These are phyloP conservation scores for Automeris io DNA, from an alignment of 2,888 invertebrate genomes.

Conservation along the genomic window DNA sequence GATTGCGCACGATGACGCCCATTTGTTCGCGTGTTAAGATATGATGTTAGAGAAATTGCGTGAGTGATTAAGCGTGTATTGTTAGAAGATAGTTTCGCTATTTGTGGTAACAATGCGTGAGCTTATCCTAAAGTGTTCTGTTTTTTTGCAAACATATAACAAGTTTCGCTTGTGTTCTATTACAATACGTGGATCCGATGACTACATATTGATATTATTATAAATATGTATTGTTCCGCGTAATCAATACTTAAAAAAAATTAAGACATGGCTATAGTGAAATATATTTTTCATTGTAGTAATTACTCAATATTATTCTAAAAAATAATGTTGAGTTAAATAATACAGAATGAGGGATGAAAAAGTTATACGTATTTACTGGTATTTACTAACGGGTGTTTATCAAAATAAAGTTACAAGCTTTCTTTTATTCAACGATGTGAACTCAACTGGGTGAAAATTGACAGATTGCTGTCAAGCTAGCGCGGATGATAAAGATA, in stretches of 20 bases:
- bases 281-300: too few species aligned
- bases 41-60: slow-evolving; percentile 48
- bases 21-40: slow-evolving; percentile 35
- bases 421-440: slow-evolving; percentile 1
- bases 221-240: too few species aligned
- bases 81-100: slow-evolving; percentile 34
- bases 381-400: not conserved
- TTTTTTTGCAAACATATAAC: not conserved
- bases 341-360: too few species aligned
- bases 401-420: not conserved
- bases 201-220: too few species aligned
- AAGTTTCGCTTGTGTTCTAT: not conserved
- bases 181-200: too few species aligned
- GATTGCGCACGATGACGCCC: slow-evolving; percentile 25
- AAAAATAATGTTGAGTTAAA: too few species aligned
- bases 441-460: not conserved
- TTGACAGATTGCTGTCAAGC: slow-evolving; percentile 2
- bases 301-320: too few species aligned
- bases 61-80: slow-evolving; percentile 53
- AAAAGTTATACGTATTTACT: too few species aligned
- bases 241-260: too few species aligned
- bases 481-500: not conserved
- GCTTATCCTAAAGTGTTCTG: not conserved
- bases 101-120: slow-evolving; percentile 13
- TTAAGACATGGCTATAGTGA: too few species aligned